These are phyloP conservation scores for Apteryx mantelli DNA, from an alignment of 2,113 vertebrate species.

Conservation along the genomic window DNA sequence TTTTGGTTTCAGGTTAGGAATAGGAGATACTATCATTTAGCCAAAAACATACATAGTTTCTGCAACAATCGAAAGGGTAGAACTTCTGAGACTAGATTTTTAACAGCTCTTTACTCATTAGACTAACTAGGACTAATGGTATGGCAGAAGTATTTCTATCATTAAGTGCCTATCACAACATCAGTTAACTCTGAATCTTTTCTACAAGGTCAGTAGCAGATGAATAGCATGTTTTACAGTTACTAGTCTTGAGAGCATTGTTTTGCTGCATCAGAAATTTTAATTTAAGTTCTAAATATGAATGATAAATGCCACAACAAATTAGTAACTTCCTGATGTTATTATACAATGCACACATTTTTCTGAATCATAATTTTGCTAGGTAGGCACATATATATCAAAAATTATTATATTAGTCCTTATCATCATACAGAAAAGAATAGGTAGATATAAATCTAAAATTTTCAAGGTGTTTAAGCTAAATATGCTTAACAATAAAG, in stretches of 20 bases:
- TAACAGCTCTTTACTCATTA: neutral
- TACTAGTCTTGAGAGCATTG: neutral
- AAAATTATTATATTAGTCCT: neutral
- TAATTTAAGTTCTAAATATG: conserved; percentile 25
- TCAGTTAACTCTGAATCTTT: neutral
- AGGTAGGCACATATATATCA: neutral
- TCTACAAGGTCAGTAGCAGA: neutral
- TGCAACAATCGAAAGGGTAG: neutral
- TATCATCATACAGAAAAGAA: neutral
- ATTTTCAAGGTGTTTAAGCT: neutral
- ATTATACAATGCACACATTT: neutral
- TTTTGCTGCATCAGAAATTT: conserved; percentile 20
- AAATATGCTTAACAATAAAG: neutral
- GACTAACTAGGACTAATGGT: neutral
- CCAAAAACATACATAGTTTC: neutral
- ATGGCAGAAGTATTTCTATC: neutral
- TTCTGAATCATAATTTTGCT: conserved; percentile 18
- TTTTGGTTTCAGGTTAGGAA: neutral
- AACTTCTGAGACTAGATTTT: neutral
- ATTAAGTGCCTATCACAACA: neutral
- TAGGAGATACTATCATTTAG: neutral
- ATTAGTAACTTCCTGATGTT: conserved; percentile 17
- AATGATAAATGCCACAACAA: conserved; percentile 36
- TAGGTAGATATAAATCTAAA: neutral
- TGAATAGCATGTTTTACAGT: neutral